These are phyloP conservation scores for Schizaphis graminum DNA, from an alignment of 2,888 invertebrate species.

Conservation along the genomic window DNA sequence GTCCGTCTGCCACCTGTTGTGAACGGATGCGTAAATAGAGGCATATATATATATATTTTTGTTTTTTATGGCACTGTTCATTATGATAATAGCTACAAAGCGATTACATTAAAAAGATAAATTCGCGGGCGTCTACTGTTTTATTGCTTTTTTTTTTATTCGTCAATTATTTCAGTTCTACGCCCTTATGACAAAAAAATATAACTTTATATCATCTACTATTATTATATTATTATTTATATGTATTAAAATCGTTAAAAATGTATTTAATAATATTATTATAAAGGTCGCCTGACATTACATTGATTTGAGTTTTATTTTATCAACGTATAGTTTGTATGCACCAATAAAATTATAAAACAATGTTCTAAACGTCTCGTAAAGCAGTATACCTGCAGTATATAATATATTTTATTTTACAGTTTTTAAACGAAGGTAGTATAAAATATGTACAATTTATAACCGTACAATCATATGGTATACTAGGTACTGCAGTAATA, in stretches of 20 bases:
- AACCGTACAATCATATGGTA: not conserved
- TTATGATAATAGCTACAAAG: constrained; percentile 23
- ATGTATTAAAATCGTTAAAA: not conserved
- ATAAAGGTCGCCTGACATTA: not conserved
- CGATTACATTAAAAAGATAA: not conserved
- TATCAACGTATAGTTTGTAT: not conserved
- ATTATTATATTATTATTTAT: not conserved
- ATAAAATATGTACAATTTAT: not conserved
- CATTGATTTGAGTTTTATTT: not conserved
- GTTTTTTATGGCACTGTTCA: constrained; percentile 26
- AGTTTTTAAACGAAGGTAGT: not conserved
- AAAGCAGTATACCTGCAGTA: not conserved
- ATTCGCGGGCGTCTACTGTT: not conserved
- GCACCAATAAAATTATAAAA: not conserved
- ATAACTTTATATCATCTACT: not conserved
- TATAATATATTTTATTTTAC: not conserved
- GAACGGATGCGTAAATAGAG: not conserved
- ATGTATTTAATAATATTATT: not conserved
- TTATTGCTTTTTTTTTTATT: not conserved
- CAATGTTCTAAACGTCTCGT: not conserved
- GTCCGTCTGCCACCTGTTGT: constrained; percentile 46
- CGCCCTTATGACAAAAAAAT: not conserved
- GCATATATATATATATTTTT: not conserved
- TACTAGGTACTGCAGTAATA: not conserved
- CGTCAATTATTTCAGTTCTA: constrained; percentile 14